phyloP scores from a whole-genome alignment of 2,888 invertebrate species.

The Apoda limacodes region DNA sequence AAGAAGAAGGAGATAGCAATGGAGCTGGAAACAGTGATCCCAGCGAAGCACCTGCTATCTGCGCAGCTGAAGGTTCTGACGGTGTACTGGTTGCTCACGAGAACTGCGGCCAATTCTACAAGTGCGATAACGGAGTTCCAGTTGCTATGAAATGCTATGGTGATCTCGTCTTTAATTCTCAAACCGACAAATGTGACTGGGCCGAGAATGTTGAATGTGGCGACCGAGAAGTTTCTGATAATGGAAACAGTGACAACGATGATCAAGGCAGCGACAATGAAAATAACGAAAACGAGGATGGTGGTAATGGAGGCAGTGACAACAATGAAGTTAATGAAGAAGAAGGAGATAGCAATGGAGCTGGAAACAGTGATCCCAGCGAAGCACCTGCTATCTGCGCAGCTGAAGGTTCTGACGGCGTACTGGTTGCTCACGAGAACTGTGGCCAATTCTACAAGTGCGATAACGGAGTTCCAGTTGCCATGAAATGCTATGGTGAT shows the following conservation, averaged over 20 bases:
- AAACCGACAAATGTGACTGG: slow-evolving; percentile 24
- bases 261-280: slow-evolving; percentile 1
- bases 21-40: slow-evolving; percentile 21
- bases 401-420: slow-evolving; percentile 24
- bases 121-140: slow-evolving; percentile 22
- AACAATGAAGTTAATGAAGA: too few relatives aligned
- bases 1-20: slow-evolving; percentile 3
- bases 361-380: slow-evolving; percentile 21
- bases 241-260: slow-evolving; percentile 6
- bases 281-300: slow-evolving; percentile 11
- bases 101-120: slow-evolving; percentile 26
- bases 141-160: slow-evolving; percentile 18
- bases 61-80: slow-evolving; percentile 20
- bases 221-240: slow-evolving; percentile 15
- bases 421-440: slow-evolving; percentile 28
- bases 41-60: slow-evolving; percentile 24
- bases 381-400: slow-evolving; percentile 28
- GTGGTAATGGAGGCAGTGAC: too few relatives aligned
- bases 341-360: slow-evolving; percentile 4
- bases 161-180: slow-evolving; percentile 24
- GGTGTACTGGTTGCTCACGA: slow-evolving; percentile 26
- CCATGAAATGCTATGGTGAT: slow-evolving; percentile 21
- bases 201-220: slow-evolving; percentile 24
- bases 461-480: slow-evolving; percentile 23
- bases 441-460: slow-evolving; percentile 35